Percentiles rank a stretch among this genome's conserved stretches.
Conservation (phyloP, 2,113 vertebrate species). For the Bothrops jararaca region DNA sequence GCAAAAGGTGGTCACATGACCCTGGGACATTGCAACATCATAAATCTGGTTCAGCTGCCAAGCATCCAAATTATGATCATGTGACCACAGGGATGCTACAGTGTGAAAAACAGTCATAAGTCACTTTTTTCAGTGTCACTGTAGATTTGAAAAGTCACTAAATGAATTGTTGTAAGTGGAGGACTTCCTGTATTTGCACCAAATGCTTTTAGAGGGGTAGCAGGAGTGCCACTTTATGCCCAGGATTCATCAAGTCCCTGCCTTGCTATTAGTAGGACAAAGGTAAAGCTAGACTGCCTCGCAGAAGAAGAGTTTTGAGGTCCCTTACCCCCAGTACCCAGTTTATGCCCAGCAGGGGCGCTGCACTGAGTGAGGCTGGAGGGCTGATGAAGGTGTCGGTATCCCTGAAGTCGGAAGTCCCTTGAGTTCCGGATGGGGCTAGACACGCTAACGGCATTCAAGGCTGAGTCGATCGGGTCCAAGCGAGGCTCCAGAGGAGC, state of each 20-base stretch:
- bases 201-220: neutral
- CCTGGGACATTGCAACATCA: neutral
- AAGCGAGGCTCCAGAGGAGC: conserved; percentile 75
- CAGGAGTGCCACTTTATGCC: neutral
- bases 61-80: neutral
- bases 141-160: neutral
- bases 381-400: conserved; percentile 77
- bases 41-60: neutral
- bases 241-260: neutral
- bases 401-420: conserved; percentile 71
- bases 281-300: conserved; percentile 19
- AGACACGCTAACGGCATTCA: conserved; percentile 76
- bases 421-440: conserved; percentile 70
- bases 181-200: neutral
- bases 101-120: neutral
- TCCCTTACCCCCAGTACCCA: conserved; percentile 80
- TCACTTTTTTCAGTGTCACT: neutral
- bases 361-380: conserved; percentile 68
- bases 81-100: neutral
- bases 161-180: neutral
- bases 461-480: conserved; percentile 78
- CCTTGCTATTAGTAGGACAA: neutral
- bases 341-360: conserved; percentile 71
- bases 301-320: conserved; percentile 7
- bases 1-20: too few relatives aligned